Conservation (phyloP, 2,888 invertebrate genomes). For the Calameuta filiformis region DNA sequence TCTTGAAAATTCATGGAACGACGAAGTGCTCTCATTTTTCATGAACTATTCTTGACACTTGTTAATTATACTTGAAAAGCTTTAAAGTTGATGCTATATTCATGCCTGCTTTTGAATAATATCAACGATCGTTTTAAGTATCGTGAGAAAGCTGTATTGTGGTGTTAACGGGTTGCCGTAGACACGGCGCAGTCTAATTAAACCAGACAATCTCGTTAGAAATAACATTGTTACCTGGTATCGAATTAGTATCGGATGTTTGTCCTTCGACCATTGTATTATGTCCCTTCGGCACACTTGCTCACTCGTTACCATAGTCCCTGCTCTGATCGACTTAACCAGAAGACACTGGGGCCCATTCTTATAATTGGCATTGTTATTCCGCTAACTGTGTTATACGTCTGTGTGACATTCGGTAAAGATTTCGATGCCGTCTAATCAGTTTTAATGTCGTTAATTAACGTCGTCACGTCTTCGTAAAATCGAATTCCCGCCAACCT, state of each 20-base stretch:
- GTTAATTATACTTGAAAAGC: slow-evolving; percentile 43
- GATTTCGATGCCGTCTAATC: background rate
- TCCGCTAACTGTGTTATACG: background rate
- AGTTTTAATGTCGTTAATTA: background rate
- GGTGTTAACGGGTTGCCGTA: background rate
- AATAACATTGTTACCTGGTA: background rate
- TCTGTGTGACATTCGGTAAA: background rate
- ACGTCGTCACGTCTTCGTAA: background rate
- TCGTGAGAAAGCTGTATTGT: background rate
- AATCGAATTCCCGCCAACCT: background rate
- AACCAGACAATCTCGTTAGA: background rate
- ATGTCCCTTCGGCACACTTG: background rate
- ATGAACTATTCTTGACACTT: slow-evolving; percentile 39
- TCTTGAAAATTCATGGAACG: background rate
- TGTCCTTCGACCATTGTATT: background rate
- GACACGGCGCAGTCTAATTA: background rate
- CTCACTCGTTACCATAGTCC: background rate
- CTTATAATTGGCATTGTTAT: background rate
- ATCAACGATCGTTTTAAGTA: background rate
- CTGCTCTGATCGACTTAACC: background rate
- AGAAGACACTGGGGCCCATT: background rate
- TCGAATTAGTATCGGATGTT: background rate
- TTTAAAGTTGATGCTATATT: background rate
- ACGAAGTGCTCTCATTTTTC: slow-evolving; percentile 21
- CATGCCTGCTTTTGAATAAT: background rate